A percentile compares a stretch with the other conserved stretches of the same genome.
These are phyloP conservation scores for Sarcophaga peregrina DNA, from an alignment of 1,140 invertebrate species.

Conservation along the genomic window DNA sequence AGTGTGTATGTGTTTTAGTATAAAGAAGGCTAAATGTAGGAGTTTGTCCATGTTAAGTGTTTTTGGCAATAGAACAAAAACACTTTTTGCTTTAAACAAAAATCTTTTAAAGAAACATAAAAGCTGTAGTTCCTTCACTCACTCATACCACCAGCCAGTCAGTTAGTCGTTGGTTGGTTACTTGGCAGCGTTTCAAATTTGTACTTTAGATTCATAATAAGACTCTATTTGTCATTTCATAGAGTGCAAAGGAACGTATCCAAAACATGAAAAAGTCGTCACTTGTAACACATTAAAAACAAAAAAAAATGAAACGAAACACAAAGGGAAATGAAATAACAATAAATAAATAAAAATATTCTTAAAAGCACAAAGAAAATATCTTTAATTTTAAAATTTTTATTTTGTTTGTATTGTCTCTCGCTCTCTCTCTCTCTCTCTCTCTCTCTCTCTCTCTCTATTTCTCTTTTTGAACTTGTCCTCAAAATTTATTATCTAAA, in stretches of 20 bases:
- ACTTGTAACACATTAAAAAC: slow-evolving; percentile 10
- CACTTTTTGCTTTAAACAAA: slow-evolving; percentile 34
- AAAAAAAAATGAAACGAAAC: not conserved
- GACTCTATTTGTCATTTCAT: slow-evolving; percentile 33
- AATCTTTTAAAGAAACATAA: slow-evolving; percentile 11
- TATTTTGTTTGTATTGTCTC: no score
- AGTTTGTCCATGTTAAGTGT: slow-evolving; percentile 36
- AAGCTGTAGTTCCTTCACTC: not conserved
- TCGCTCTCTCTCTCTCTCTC: no score
- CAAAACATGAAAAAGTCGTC: not conserved
- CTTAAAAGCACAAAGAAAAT: not conserved
- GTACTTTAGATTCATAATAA: slow-evolving; percentile 40
- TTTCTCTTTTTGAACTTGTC: not conserved
- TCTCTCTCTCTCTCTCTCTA: no score
- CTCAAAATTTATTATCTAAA: not conserved
- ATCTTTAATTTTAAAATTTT: no score
- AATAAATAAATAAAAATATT: not conserved
- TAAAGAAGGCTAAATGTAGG: slow-evolving; percentile 30
- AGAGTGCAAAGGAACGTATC: not conserved
- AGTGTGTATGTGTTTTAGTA: not conserved
- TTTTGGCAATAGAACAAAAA: slow-evolving; percentile 29
- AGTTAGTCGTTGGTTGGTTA: not conserved
- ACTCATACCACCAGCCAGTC: not conserved
- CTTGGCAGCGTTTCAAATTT: slow-evolving; percentile 33
- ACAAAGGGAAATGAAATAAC: not conserved